These are phyloP conservation scores for Lomographa bimaculata DNA, from an alignment of 2,888 invertebrate genomes.

Conservation along the genomic window DNA sequence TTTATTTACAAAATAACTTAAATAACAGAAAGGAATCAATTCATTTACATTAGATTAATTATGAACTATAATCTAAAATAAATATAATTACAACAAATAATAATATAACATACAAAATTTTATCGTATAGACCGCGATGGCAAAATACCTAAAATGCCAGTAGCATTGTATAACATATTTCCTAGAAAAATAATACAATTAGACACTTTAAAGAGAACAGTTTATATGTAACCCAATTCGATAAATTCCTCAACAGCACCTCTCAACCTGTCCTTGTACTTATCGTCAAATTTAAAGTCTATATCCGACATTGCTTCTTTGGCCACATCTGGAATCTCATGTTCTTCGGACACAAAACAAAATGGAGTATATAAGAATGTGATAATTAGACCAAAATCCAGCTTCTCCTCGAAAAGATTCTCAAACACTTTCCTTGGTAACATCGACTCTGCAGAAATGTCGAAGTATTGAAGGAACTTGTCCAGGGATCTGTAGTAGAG, in stretches of 20 bases:
- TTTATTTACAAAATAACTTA: no score
- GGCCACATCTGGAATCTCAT: slow-evolving; percentile 36
- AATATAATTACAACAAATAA: no score
- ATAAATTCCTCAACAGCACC: slow-evolving; percentile 47
- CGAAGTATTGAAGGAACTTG: slow-evolving; percentile 37
- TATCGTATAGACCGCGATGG: no score
- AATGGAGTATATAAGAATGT: slow-evolving; percentile 39
- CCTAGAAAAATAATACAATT: no score
- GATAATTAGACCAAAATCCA: slow-evolving; percentile 43
- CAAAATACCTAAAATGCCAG: no score
- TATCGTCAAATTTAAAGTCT: slow-evolving; percentile 34
- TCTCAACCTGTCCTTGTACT: slow-evolving; percentile 35
- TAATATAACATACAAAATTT: no score
- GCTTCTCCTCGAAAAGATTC: slow-evolving; percentile 36
- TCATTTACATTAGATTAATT: no score
- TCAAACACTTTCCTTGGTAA: slow-evolving; percentile 47
- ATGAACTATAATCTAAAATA: no score
- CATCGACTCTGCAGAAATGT: slow-evolving; percentile 39
- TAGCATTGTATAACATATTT: no score
- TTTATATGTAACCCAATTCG: slow-evolving; percentile 38
- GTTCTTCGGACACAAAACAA: slow-evolving; percentile 38
- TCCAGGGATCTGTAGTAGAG: slow-evolving; percentile 21
- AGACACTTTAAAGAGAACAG: no score
- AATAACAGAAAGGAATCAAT: no score
- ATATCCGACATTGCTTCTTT: slow-evolving; percentile 35